A percentile compares a stretch with the other conserved stretches of the same genome.
Conservation (phyloP, 2,888 invertebrate genomes). For the Lithophane semibrunnea region DNA sequence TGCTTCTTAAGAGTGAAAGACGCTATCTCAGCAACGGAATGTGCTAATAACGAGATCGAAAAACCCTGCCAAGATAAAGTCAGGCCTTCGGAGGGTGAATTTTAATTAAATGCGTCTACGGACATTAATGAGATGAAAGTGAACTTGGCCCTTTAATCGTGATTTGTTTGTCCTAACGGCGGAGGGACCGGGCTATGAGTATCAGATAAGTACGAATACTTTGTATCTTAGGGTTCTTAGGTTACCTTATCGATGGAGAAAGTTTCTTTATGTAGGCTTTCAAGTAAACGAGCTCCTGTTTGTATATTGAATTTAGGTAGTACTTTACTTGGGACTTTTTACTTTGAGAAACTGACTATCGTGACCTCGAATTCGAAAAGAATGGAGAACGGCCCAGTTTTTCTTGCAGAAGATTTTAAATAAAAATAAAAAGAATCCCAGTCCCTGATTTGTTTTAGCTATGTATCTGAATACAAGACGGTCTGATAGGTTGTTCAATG, state of each 20-base stretch:
- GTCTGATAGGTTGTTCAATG: slow-evolving; percentile 36
- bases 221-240: slow-evolving; percentile 56
- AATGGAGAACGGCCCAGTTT: slow-evolving; percentile 21
- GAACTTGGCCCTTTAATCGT: slow-evolving; percentile 85
- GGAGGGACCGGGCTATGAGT: slow-evolving; percentile 72
- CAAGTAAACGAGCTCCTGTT: slow-evolving; percentile 48
- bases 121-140: slow-evolving; percentile 89
- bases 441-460: slow-evolving; percentile 29
- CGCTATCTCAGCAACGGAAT: slow-evolving; percentile 75
- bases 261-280: slow-evolving; percentile 49
- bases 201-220: slow-evolving; percentile 69
- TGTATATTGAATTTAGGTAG: slow-evolving; percentile 33
- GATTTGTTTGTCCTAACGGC: slow-evolving; percentile 88
- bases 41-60: slow-evolving; percentile 87
- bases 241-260: slow-evolving; percentile 53
- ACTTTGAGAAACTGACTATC: slow-evolving; percentile 10
- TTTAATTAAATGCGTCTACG: slow-evolving; percentile 89
- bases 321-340: slow-evolving; percentile 23
- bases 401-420: slow-evolving; percentile 24
- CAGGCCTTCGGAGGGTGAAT: slow-evolving; percentile 83
- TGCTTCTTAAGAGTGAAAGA: slow-evolving; percentile 67
- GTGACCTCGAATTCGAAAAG: slow-evolving; percentile 21
- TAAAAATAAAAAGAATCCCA: not conserved
- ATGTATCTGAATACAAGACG: slow-evolving; percentile 22
- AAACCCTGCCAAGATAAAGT: slow-evolving; percentile 84